Base-by-base conservation (phyloP, 2,888 invertebrate genomes). In the Belgica antarctica region DNA sequence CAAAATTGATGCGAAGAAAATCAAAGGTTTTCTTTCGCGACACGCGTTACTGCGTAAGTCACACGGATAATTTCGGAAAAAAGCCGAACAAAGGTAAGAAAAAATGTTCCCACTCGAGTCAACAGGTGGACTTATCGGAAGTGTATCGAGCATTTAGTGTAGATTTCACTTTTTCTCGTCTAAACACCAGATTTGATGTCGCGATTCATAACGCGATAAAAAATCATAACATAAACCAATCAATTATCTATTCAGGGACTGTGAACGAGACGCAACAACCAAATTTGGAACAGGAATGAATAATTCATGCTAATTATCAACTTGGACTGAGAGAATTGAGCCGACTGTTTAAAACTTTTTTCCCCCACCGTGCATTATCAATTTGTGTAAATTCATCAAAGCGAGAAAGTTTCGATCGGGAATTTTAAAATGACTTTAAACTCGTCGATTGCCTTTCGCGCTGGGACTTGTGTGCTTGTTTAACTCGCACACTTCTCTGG, bases 201-300 rank as follows among this genome's bases (percentile, higher is more conserved):
- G 41, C 10, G n/a, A 41, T 41, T 41, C 4, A 34, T 12, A 34
- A 41, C 15, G 8, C 41, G 41, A 41, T 41, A 41, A 41, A 41
- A n/a, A 41, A n/a, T 41, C 41, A n/a, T n/a, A 41, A n/a, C 41
- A 41, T 41, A 41, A 41, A 41, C 41, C 41, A 41, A 41, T 41
- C 41, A 15, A 12, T 41, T 41, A 41, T 4, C 5, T 41, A 41
- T n/a, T 2, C 41, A 41, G 15, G 15, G 41, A 15, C 41, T 41
- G n/a, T 15, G 41, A 41, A 12, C 34, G 34, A 34, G 34, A n/a
- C n/a, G n/a, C n/a, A n/a, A n/a, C n/a, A n/a, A n/a, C n/a, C n/a
- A n/a, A n/a, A 41, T 41, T 41, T 41, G 41, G 41, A 15, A 3
- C 41, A 41, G 41, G 41, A 41, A 41, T 41, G 41, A 41, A 41